Evolutionary conservation across 30 jellyfish, hydroid and myxozoan species (phyloP).

Genomic region (Pelagia noctiluca): DNA sequence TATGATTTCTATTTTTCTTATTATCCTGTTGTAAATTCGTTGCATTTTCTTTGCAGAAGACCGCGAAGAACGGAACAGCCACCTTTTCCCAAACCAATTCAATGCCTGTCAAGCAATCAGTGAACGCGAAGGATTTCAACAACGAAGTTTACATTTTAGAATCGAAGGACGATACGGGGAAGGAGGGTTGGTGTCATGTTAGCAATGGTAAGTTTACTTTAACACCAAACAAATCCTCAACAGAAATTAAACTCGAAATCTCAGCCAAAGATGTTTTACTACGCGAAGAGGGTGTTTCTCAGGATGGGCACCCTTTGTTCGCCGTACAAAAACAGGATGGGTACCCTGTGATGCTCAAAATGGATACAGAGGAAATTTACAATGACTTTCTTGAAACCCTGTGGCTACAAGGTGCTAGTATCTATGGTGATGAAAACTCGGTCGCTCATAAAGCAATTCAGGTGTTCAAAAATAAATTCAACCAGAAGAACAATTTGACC

Average conservation of each 20-base stretch:
- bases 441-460: not conserved
- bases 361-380: slow-evolving; percentile 24
- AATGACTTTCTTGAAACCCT: slow-evolving; percentile 12
- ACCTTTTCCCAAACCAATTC: not conserved
- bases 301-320: not conserved
- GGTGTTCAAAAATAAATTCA: slow-evolving; percentile 19
- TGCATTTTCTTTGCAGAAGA: slow-evolving; percentile 35
- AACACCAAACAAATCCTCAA: slow-evolving; percentile 19
- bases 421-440: slow-evolving; percentile 58
- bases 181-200: slow-evolving; percentile 34
- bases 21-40: too few relatives aligned
- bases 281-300: slow-evolving; percentile 1
- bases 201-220: slow-evolving; percentile 46
- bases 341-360: not conserved
- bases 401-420: slow-evolving; percentile 51
- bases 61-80: slow-evolving; percentile 42
- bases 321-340: slow-evolving; percentile 12
- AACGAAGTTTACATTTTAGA: not conserved
- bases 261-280: slow-evolving; percentile 48
- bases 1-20: too few relatives aligned
- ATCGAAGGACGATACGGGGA: slow-evolving; percentile 17
- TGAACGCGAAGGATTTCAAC: slow-evolving; percentile 15
- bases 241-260: slow-evolving; percentile 10
- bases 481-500: slow-evolving; percentile 46
- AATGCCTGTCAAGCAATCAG: slow-evolving; percentile 21